phyloP scores from a whole-genome alignment of 2,888 invertebrate genomes.

The Erynnis tages region DNA sequence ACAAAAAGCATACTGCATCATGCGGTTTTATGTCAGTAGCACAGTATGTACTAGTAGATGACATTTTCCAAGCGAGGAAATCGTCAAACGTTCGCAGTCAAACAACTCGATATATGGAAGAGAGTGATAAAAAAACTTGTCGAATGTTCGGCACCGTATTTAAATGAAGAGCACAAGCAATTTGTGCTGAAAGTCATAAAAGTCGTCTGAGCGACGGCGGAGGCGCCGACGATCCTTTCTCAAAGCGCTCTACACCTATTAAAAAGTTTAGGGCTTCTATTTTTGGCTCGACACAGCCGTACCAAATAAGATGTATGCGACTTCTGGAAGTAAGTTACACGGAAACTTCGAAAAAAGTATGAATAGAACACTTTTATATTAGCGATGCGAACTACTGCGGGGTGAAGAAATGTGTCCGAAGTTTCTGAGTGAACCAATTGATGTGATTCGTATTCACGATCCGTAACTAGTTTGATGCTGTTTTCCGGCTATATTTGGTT shows the following conservation, averaged over 20 bases:
- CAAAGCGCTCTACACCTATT: constrained; percentile 60
- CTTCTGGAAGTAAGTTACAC: constrained; percentile 49
- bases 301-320: constrained; percentile 51
- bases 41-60: too few species aligned
- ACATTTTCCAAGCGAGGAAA: too few species aligned
- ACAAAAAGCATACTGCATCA: too few species aligned
- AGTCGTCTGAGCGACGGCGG: constrained; percentile 58
- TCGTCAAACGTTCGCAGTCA: constrained; percentile 2
- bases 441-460: too few species aligned
- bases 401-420: neutral
- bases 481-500: too few species aligned
- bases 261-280: constrained; percentile 73
- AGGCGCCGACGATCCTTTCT: constrained; percentile 58
- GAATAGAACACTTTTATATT: constrained; percentile 22
- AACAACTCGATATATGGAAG: constrained; percentile 25
- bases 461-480: too few species aligned
- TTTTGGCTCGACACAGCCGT: constrained; percentile 55
- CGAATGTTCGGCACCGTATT: constrained; percentile 44
- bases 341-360: constrained; percentile 27
- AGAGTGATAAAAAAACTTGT: constrained; percentile 33
- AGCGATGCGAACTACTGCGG: neutral
- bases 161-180: constrained; percentile 64
- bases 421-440: constrained; percentile 4
- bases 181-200: constrained; percentile 73
- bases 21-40: too few species aligned